Base-by-base conservation (phyloP, 37 sponge, comb jelly and placozoan species). In the Beroe ovata region DNA sequence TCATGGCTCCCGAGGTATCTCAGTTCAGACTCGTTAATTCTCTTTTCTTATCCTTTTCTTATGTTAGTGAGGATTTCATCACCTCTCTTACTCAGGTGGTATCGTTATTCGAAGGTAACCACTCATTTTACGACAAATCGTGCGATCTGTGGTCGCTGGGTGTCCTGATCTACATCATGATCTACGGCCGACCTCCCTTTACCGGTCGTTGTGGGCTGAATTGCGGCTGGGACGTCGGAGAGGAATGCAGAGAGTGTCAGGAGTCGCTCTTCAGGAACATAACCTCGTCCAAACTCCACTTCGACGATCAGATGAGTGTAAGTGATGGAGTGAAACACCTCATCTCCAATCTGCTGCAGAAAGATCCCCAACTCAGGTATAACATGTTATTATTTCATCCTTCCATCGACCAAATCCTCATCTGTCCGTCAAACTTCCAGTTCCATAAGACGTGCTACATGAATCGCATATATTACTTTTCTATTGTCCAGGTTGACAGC, bases 141-240 rank as follows among this genome's bases (percentile, higher is more conserved):
- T 96, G 96, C 92, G 96, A 96, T 72, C 84, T 94, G 38, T 96
- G 96, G 96, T 93, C 93, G 59, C 91, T 96, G 0, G 96, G 96
- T 38, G 96, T 96, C 28, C 90, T 88, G 2, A 16, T 91, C 39
- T 95, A 93, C 90, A 95, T 95, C 89, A 95, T 95, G 94, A 30
- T 95, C 60, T 92, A 92, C 39, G 95, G 95, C 0, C 18, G 84
- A 4, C 92, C 94, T 6, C 95, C 95, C 21, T 95, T 95, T 62
- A 58, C 59, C 47, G 95, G 94, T 35, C 71, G 89, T 36, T 95
- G 95, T 92, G 94, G 95, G 0, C 32, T 37, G 30, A 42, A 92
- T 14, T 95, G 95, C 88, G 94, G 94, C 0, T 95, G 95, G 95
- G 94, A 93, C 25, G 72, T 29, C 42, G 95, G 95, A 3, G 94